phyloP scores from a whole-genome alignment of 2,113 vertebrate species.

The Zootoca vivipara region DNA sequence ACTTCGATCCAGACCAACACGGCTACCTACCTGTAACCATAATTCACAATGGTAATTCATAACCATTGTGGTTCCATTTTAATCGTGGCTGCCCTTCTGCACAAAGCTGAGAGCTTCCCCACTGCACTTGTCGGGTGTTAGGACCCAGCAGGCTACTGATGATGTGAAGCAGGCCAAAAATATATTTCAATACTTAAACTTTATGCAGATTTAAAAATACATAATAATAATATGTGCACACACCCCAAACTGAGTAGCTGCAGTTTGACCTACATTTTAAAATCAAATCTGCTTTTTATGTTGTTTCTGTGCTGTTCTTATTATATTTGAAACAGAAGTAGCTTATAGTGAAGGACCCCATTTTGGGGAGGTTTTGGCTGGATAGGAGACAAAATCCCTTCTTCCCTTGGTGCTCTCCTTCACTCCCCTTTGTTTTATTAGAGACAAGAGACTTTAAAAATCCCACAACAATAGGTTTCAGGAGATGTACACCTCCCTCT shows the following conservation, averaged over 20 bases:
- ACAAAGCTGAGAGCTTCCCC: not conserved
- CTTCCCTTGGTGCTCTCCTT: not conserved
- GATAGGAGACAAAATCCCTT: not conserved
- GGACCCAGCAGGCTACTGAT: no score
- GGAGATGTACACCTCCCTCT: not conserved
- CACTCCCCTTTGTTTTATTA: not conserved
- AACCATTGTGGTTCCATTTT: not conserved
- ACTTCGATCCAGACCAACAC: no score
- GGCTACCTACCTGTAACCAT: no score
- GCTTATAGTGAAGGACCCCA: not conserved
- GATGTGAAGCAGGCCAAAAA: not conserved
- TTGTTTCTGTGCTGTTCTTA: not conserved
- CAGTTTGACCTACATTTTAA: not conserved
- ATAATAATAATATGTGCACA: not conserved
- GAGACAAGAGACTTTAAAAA: slow-evolving; percentile 10
- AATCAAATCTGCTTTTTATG: not conserved
- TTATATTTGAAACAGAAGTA: not conserved
- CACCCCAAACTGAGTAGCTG: not conserved
- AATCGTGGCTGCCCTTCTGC: not conserved
- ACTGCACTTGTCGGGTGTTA: not conserved
- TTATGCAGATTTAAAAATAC: not conserved
- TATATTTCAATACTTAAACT: not conserved
- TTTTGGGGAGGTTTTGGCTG: not conserved
- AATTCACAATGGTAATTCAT: no score
- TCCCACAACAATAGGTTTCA: not conserved